Evolutionary conservation across 2,113 vertebrate genomes (phyloP).

Genomic region (Silurus meridionalis): DNA sequence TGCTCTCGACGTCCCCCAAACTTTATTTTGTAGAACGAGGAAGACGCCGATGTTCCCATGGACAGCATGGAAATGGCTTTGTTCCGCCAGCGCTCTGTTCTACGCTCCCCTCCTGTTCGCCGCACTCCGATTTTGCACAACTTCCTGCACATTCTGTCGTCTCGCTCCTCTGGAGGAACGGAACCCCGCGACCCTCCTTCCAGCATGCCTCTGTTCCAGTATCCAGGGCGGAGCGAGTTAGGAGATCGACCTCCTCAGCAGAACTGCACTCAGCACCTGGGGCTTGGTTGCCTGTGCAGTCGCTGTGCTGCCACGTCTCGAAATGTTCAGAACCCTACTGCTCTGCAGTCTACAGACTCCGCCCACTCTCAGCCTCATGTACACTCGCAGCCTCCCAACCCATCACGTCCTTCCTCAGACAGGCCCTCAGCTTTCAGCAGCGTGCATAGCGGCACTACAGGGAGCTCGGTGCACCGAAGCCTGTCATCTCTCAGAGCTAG

Average conservation of each 20-base stretch:
- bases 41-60: conserved; percentile 93
- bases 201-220: conserved; percentile 81
- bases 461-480: conserved; percentile 81
- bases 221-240: conserved; percentile 79
- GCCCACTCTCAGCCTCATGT: conserved; percentile 67
- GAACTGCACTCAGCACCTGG: conserved; percentile 95
- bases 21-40: conserved; percentile 79
- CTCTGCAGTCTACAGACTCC: conserved; percentile 69
- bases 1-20: background rate
- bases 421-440: conserved; percentile 95
- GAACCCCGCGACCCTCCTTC: conserved; percentile 79
- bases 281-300: conserved; percentile 91
- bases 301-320: conserved; percentile 88
- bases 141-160: conserved; percentile 98
- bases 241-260: conserved; percentile 83
- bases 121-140: conserved; percentile 98
- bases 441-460: conserved; percentile 87
- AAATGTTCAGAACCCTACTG: conserved; percentile 74
- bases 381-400: conserved; percentile 66
- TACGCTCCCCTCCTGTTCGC: conserved; percentile 93
- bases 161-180: conserved; percentile 85
- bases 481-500: conserved; percentile 76
- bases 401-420: conserved; percentile 65
- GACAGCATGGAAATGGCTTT: conserved; percentile 94
- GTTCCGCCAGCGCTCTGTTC: conserved; percentile 91